Evolutionary conservation across 2,113 vertebrate species (phyloP), one percentile per base, ranked within the genome.

Genomic region (Aegithalos caudatus): DNA sequence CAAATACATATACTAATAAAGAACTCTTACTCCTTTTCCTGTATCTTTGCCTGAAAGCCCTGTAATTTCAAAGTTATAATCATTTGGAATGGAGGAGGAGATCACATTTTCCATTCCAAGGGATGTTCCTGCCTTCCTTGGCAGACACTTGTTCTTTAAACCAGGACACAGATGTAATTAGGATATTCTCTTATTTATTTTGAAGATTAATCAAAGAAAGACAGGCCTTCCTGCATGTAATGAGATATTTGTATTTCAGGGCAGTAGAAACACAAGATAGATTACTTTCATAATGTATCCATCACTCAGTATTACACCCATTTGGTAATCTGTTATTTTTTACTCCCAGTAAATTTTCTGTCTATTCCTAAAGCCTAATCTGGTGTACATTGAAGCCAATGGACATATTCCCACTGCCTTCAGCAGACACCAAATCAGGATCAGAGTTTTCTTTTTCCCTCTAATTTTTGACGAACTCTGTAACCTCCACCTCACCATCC

Each of bases 301-400:
- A 78, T 76, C 74, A 66, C 60, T 81, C 78, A 60, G 4, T 76
- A 83, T 85, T 35, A 51, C 9, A 83, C 31, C 47, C 71, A 83
- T 86, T 69, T 65, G 42, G 65, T 69, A 82, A 95, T 76, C 48
- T 92, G 62, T 90, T 92, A 77, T 53, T 92, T 76, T 44, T 93
- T 90, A 82, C 60, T 73, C 57, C 16, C 5, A 2, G 48, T 12
- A 74, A 89, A 70, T 64, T 73, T 80, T 69, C 51, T 61, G 58
- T 50, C 62, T 86, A 21, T 77, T 86, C 61, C 51, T 58, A 81
- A 85, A 11, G 31, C 61, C 42, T 60, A 16, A 57, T 66, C 67
- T 67, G 21, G 45, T 54, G 8, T 47, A 23, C 51, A 42, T 12
- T 53, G 81, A 94, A 92, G n/a, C 37, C 58, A 61, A 20, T 12